These are phyloP conservation scores for Tetranychus urticae DNA, from an alignment of 1,140 invertebrate species.

Conservation along the genomic window DNA sequence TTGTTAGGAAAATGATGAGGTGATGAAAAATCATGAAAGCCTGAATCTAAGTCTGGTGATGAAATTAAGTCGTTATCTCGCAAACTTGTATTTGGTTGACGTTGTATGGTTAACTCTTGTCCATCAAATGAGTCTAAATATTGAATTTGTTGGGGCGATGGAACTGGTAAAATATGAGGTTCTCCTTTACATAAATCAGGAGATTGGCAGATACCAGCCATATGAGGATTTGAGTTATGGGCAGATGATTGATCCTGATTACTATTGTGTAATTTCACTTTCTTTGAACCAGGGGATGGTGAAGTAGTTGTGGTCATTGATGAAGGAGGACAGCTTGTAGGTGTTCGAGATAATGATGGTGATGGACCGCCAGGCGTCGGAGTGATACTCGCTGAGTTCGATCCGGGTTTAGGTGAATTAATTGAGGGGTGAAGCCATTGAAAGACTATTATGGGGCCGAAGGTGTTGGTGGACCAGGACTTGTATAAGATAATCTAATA, in stretches of 20 bases:
- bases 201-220: neutral
- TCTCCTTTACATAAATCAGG: conserved; percentile 22
- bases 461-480: conserved; percentile 25
- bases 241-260: conserved; percentile 7
- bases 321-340: neutral
- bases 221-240: conserved; percentile 5
- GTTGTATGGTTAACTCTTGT: conserved; percentile 85
- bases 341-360: neutral
- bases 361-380: neutral
- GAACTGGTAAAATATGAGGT: conserved; percentile 79
- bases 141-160: conserved; percentile 82
- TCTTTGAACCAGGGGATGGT: neutral
- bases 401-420: neutral
- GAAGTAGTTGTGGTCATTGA: neutral
- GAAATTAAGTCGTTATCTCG: conserved; percentile 10
- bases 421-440: neutral
- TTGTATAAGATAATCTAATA: conserved; percentile 26
- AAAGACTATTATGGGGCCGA: conserved; percentile 10
- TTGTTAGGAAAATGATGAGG: neutral
- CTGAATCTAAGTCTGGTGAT: conserved; percentile 2
- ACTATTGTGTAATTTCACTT: neutral
- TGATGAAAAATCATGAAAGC: neutral
- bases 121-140: conserved; percentile 86
- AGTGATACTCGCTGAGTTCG: neutral
- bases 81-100: conserved; percentile 65